Evolutionary conservation across 2,888 invertebrate genomes (phyloP).

Genomic region (Danaus chrysippus): DNA sequence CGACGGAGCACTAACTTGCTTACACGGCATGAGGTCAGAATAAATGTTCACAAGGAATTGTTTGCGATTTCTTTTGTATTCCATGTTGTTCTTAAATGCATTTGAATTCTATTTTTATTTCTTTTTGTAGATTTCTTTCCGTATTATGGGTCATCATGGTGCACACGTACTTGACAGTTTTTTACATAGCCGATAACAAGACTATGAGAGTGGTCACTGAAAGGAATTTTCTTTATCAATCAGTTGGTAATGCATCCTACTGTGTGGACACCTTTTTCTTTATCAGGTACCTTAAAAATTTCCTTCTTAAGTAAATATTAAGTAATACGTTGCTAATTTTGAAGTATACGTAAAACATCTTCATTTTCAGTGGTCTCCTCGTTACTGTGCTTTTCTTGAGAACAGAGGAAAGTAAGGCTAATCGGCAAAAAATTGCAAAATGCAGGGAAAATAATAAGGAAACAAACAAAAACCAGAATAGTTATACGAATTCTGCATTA

Average conservation of each 20-base stretch:
- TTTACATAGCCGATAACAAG: conserved; percentile 87
- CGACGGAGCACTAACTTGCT: conserved; percentile 84
- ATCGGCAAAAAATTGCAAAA: conserved; percentile 43
- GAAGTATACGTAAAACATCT: not conserved
- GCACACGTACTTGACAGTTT: conserved; percentile 90
- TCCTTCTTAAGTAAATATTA: too few relatives aligned
- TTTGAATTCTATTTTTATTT: conserved; percentile 2
- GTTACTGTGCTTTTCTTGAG: conserved; percentile 86
- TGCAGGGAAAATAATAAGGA: conserved; percentile 45
- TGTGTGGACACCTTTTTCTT: conserved; percentile 94
- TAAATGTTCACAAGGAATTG: not conserved
- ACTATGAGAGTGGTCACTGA: conserved; percentile 85
- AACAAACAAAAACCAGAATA: conserved; percentile 68
- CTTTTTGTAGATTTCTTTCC: conserved; percentile 80
- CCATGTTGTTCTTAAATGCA: not conserved
- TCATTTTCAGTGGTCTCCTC: conserved; percentile 81
- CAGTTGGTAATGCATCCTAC: conserved; percentile 90
- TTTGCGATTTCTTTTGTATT: not conserved
- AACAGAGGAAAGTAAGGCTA: conserved; percentile 77
- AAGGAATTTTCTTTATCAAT: conserved; percentile 87
- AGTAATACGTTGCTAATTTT: too few relatives aligned
- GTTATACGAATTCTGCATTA: conserved; percentile 65
- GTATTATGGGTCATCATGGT: conserved; percentile 91
- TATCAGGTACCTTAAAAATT: conserved; percentile 80
- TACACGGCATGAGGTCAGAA: conserved; percentile 84